Percentiles rank a stretch among this genome's conserved stretches.
phyloP scores from a whole-genome alignment of 2,888 invertebrate species.

The Netelia inedita region DNA sequence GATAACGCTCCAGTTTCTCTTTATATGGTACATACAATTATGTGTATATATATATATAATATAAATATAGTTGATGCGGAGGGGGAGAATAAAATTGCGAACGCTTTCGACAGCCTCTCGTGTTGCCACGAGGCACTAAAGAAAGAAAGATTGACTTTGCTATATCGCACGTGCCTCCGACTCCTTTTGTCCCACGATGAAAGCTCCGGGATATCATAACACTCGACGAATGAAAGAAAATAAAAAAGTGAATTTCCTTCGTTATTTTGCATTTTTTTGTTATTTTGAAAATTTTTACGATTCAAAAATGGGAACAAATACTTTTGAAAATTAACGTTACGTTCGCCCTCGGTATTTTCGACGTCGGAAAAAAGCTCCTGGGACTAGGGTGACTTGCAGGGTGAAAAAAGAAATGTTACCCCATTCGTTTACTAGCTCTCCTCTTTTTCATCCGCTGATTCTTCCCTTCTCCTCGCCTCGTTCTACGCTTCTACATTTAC shows the following conservation, averaged over 20 bases:
- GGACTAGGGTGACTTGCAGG: constrained; percentile 47
- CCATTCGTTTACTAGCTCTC: background rate
- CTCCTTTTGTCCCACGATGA: background rate
- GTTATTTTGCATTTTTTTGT: background rate
- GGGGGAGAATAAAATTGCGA: constrained; percentile 16
- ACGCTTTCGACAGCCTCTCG: constrained; percentile 36
- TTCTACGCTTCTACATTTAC: background rate
- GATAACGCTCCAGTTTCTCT: constrained; percentile 64
- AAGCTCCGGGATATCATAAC: no score
- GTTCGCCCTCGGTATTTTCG: constrained; percentile 33
- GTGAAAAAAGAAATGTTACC: constrained; percentile 45
- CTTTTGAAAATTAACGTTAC: background rate
- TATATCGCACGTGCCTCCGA: background rate
- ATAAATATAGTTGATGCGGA: background rate
- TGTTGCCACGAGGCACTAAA: background rate
- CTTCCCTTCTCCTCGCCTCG: background rate
- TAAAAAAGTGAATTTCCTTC: no score
- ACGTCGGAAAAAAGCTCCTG: constrained; percentile 43
- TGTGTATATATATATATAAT: constrained; percentile 14
- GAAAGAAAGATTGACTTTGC: constrained; percentile 14
- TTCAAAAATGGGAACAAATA: background rate
- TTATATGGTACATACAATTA: constrained; percentile 32
- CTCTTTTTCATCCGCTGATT: background rate
- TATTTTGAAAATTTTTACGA: background rate
- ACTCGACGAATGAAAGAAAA: no score